These are phyloP conservation scores for Drosophila histrio DNA, from an alignment of 2,888 invertebrate genomes.

Conservation along the genomic window DNA sequence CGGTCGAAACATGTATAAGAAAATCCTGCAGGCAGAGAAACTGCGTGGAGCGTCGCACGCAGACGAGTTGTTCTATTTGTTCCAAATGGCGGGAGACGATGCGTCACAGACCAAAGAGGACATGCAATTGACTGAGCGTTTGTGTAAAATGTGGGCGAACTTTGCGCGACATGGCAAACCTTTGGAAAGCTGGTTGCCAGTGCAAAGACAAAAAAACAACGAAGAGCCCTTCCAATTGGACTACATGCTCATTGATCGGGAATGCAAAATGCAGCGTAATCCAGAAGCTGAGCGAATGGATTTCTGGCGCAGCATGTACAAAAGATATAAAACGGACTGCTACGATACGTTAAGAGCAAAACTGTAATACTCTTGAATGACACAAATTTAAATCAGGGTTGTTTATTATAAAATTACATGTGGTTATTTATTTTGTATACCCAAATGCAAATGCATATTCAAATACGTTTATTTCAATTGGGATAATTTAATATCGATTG, in stretches of 20 bases:
- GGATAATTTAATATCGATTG: no score
- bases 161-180: slow-evolving; percentile 86
- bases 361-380: slow-evolving; percentile 34
- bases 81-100: slow-evolving; percentile 82
- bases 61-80: slow-evolving; percentile 87
- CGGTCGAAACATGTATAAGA: slow-evolving; percentile 85
- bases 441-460: no score
- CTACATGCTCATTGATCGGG: slow-evolving; percentile 77
- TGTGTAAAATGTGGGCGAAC: slow-evolving; percentile 87
- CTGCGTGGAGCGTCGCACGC: slow-evolving; percentile 86
- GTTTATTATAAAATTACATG: neutral
- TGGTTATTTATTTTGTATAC: no score
- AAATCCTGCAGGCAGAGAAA: slow-evolving; percentile 83
- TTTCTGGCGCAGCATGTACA: slow-evolving; percentile 82
- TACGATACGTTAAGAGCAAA: slow-evolving; percentile 63
- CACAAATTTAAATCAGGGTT: neutral
- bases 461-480: no score
- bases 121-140: slow-evolving; percentile 82
- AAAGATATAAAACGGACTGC: slow-evolving; percentile 71
- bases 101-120: slow-evolving; percentile 54
- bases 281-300: slow-evolving; percentile 79
- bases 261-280: slow-evolving; percentile 75
- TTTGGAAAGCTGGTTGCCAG: slow-evolving; percentile 80
- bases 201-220: slow-evolving; percentile 40
- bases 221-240: slow-evolving; percentile 63